These are phyloP conservation scores for Zapus hudsonius DNA, from an alignment of 2,113 vertebrate genomes.

Conservation along the genomic window DNA sequence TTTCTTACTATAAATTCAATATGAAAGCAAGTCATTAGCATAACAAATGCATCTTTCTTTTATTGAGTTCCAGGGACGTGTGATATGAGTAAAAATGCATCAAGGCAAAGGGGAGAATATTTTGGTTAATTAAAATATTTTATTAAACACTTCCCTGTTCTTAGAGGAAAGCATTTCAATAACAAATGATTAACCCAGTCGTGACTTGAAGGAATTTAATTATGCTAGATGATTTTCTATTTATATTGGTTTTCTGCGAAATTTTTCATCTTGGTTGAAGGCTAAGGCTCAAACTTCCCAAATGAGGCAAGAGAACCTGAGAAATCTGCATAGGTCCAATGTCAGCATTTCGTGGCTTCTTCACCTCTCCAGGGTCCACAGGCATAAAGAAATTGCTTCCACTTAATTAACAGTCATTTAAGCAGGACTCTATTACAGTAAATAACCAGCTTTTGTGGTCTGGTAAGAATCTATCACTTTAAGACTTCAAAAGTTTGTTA, in stretches of 20 bases:
- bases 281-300: neutral
- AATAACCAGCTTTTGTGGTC: neutral
- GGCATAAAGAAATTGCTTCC: slow-evolving; percentile 32
- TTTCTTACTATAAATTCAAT: slow-evolving; percentile 53
- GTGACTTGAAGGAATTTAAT: slow-evolving; percentile 47
- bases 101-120: slow-evolving; percentile 26
- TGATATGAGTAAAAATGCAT: slow-evolving; percentile 30
- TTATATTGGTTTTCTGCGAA: slow-evolving; percentile 49
- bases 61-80: slow-evolving; percentile 16
- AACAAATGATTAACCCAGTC: slow-evolving; percentile 50
- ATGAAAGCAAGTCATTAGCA: slow-evolving; percentile 27
- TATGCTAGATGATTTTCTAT: slow-evolving; percentile 55
- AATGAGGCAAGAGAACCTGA: neutral
- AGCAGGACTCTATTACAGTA: slow-evolving; percentile 23
- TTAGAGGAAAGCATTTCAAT: slow-evolving; percentile 57
- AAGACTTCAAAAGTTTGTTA: slow-evolving; percentile 27
- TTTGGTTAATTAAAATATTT: slow-evolving; percentile 55
- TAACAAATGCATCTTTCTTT: slow-evolving; percentile 21
- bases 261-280: slow-evolving; percentile 35
- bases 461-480: neutral
- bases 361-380: slow-evolving; percentile 5
- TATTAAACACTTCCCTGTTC: slow-evolving; percentile 56
- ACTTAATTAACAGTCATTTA: slow-evolving; percentile 58
- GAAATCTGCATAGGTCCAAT: slow-evolving; percentile 21
- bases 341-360: slow-evolving; percentile 48